Base-by-base conservation (phyloP, 1,140 invertebrate species). In the Portunus trituberculatus region DNA sequence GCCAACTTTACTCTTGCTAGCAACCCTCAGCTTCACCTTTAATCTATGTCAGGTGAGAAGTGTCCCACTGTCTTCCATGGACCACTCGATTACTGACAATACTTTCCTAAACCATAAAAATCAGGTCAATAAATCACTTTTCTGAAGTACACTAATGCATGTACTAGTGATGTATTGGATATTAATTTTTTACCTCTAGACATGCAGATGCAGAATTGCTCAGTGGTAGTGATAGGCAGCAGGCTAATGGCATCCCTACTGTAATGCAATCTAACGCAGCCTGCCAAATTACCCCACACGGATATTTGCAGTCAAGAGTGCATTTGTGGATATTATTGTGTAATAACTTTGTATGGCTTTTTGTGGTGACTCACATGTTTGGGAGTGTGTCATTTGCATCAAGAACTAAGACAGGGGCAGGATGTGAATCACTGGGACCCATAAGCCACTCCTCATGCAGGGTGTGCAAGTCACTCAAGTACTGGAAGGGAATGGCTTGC, bases 391-490 rank as follows among this genome's bases (percentile, higher is more conserved):
- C 94, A 89, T 95, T 95, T 28, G 94, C 94, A 89, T 95, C 94
- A 52, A 95, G 31, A 20, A 95, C 84, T 20, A 96, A 67, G 0
- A 96, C 94, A 29, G 94, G 93, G 16, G 91, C 45, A 7, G 96
- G 88, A 4, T 92, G 92, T 46, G 94, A 59, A 8, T 88, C 28
- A 25, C 88, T 93, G 25, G 92, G 67, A 10, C 92, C 94, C 8
- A 93, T 59, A 67, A 96, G 92, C 96, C 96, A 96, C 32, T 96
- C 92, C n/a, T 96, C 95, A 59, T 96, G 96, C 10, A 96, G 48
- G 25, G 48, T 93, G 92, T 96, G 96, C 25, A 96, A 93, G 76
- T 95, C 95, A 28, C 94, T 67, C 32, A 96, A 86, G 32, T 96
- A 96, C n/a, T 96, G 93, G 6, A 96, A 8, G 3, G 96, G 96